Evolutionary conservation across 2,888 invertebrate species (phyloP).

Genomic region (Phytoseiulus persimilis): DNA sequence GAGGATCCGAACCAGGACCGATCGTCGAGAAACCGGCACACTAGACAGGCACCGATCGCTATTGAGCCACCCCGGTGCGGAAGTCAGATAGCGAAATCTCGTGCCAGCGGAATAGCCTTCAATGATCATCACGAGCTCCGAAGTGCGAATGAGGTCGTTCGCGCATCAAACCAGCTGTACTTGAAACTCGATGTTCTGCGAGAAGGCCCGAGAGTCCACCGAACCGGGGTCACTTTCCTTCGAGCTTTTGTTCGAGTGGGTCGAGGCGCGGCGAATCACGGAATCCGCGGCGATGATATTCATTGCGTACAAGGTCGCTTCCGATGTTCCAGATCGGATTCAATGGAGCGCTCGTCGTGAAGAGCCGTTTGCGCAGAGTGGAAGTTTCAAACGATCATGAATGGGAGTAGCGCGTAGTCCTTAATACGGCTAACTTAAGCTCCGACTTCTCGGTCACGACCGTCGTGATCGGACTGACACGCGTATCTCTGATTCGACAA

Average conservation of each 20-base stretch:
- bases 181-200: not conserved
- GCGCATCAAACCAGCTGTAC: not conserved
- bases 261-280: too few species aligned
- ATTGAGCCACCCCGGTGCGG: not conserved
- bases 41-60: not conserved
- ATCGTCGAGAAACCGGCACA: not conserved
- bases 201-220: not conserved
- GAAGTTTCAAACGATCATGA: not conserved
- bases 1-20: not conserved
- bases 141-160: conserved; percentile 5
- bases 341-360: not conserved
- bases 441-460: not conserved
- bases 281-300: too few species aligned
- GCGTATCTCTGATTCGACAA: not conserved
- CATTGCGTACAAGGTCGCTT: too few species aligned
- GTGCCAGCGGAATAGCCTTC: not conserved
- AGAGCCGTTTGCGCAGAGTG: not conserved
- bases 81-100: not conserved
- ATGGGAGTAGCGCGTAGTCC: not conserved
- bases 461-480: not conserved
- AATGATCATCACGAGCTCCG: not conserved
- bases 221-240: too few species aligned
- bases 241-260: too few species aligned
- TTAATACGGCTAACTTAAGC: not conserved
- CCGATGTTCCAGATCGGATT: too few species aligned